Evolutionary conservation across 2,797 vertebrate species (phyloP), one percentile per base, ranked within the genome.

Genomic region (Tamandua tetradactyla): DNA sequence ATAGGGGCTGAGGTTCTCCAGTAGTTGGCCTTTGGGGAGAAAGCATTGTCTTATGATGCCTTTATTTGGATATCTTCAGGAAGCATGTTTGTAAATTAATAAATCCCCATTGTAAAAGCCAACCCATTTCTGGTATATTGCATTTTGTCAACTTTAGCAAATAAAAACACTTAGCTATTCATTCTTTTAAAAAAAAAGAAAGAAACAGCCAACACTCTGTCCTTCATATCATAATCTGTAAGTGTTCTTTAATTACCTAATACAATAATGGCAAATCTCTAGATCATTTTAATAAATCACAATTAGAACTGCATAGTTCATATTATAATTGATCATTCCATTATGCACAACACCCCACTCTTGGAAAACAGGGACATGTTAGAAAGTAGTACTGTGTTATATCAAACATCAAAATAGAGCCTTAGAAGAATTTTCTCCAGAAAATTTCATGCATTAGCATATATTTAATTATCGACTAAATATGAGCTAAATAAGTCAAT

Each of bases 231-330:
- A 71, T 44, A 83, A 80, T 44, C 22, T 80, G 2, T 71, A 83
- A 94, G 13, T 89, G 40, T 3, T 93, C 68, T 87, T 82, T 87
- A 93, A 89, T 81, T 92, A 25, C 87, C 52, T 92, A 59, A 85
- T n/a, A 93, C 9, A 90, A 85, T 87, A 84, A 87, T 59, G n/a
- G 10, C 30, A 8, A 85, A 23, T 35, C 78, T 89, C 10, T 69
- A 94, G n/a, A 82, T 78, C 35, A 52, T 52, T 59, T 88, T 90
- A 92, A 89, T 90, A 49, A 42, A 62, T 89, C 78, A 93, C 22
- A 69, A 66, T 94, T 92, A 76, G 44, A 85, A 68, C 1, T 82
- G 4, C 5, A 23, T 69, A 2, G 20, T 20, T 86, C 79, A 87
- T 57, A 66, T 47, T 15, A 27, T 82, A 94, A 90, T 22, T 47